A percentile compares a stretch with the other conserved stretches of the same genome.
These are phyloP conservation scores for Heliconius erato DNA, from an alignment of 2,888 invertebrate species.

Conservation along the genomic window DNA sequence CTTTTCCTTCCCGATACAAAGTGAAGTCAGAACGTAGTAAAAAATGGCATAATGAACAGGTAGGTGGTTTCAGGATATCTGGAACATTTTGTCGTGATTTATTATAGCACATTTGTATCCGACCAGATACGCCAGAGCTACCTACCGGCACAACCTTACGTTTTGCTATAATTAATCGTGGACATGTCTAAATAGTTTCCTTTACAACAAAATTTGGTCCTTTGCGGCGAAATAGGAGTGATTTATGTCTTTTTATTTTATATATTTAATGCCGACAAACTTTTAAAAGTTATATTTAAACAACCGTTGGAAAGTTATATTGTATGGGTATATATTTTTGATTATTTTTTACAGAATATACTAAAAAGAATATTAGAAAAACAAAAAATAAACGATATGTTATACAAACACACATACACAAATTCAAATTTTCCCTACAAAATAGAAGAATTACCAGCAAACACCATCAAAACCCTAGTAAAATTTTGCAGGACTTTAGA, in stretches of 20 bases:
- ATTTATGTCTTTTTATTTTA: background rate
- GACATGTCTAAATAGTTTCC: background rate
- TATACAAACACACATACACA: too few species aligned
- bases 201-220: background rate
- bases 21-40: background rate
- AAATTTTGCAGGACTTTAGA: too few species aligned
- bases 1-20: too few species aligned
- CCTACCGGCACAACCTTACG: background rate
- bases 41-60: background rate
- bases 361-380: too few species aligned
- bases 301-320: too few species aligned
- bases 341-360: too few species aligned
- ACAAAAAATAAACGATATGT: too few species aligned
- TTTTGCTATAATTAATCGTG: slow-evolving; percentile 12
- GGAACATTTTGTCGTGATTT: slow-evolving; percentile 1
- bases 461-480: too few species aligned
- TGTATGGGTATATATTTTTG: too few species aligned
- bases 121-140: slow-evolving; percentile 1
- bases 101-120: slow-evolving; percentile 9
- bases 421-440: too few species aligned
- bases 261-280: background rate
- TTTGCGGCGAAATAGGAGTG: too few species aligned
- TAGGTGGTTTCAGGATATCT: background rate
- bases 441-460: too few species aligned
- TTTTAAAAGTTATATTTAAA: background rate